Conservation (phyloP, 1,140 invertebrate genomes). For the Platyura marginata region DNA sequence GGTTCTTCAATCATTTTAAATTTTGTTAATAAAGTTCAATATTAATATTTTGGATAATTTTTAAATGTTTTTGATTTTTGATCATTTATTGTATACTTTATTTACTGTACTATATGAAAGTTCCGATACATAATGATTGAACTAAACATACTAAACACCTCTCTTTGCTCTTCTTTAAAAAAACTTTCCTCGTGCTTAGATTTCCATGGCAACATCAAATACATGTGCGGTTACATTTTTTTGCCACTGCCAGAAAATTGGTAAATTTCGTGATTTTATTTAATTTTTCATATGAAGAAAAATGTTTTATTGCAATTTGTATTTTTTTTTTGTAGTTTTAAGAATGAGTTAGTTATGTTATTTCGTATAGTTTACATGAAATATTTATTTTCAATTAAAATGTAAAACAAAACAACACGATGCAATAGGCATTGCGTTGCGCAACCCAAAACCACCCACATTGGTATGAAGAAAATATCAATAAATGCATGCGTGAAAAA, state of each 20-base stretch:
- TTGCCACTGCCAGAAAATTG: neutral
- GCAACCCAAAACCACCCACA: neutral
- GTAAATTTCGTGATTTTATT: neutral
- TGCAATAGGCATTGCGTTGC: neutral
- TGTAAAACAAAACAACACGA: too few species aligned
- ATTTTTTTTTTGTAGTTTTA: neutral
- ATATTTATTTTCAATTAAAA: neutral
- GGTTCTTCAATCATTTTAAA: too few species aligned
- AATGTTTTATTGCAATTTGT: neutral
- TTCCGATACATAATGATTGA: too few species aligned
- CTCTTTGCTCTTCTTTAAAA: too few species aligned
- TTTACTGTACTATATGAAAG: too few species aligned
- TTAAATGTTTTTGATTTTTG: too few species aligned
- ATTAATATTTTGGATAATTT: too few species aligned
- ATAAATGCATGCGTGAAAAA: slow-evolving; percentile 1
- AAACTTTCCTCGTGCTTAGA: neutral
- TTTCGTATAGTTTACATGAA: neutral
- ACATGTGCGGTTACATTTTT: neutral
- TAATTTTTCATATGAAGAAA: neutral
- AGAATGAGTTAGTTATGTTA: neutral
- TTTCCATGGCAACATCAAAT: neutral
- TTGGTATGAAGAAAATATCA: neutral
- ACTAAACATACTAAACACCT: too few species aligned
- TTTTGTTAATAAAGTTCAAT: too few species aligned
- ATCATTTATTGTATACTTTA: too few species aligned